A percentile compares a stretch with the other conserved stretches of the same genome.
Evolutionary conservation across 2,113 vertebrate genomes (phyloP).

Genomic region (Phoxinus phoxinus): DNA sequence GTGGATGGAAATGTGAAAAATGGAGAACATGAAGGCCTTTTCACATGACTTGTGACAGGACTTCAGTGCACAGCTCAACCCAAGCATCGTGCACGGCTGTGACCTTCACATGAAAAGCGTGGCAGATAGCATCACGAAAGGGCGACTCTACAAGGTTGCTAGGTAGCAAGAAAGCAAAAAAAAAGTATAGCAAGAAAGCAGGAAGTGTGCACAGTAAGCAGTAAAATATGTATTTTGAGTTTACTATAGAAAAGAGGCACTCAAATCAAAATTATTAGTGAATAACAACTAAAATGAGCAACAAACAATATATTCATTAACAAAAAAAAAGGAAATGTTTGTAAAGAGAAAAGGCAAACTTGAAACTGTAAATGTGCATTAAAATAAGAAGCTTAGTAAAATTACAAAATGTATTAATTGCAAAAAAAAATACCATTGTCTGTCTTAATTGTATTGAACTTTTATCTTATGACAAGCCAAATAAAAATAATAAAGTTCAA

Average conservation of each 20-base stretch:
- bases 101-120: background rate
- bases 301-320: background rate
- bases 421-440: no score
- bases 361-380: background rate
- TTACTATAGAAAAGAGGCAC: background rate
- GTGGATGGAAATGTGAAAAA: background rate
- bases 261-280: background rate
- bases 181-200: background rate
- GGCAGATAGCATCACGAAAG: background rate
- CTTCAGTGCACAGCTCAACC: no score
- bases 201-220: background rate
- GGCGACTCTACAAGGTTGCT: background rate
- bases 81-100: background rate
- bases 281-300: background rate
- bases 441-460: no score
- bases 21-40: background rate
- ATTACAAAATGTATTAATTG: background rate
- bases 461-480: no score
- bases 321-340: background rate
- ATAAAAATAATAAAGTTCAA: no score
- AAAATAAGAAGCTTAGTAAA: background rate
- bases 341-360: background rate
- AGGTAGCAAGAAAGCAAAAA: conserved; percentile 10
- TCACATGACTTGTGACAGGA: background rate
- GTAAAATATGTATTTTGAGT: background rate